phyloP scores from a whole-genome alignment of 2,888 invertebrate genomes.

The Meteorus colon region DNA sequence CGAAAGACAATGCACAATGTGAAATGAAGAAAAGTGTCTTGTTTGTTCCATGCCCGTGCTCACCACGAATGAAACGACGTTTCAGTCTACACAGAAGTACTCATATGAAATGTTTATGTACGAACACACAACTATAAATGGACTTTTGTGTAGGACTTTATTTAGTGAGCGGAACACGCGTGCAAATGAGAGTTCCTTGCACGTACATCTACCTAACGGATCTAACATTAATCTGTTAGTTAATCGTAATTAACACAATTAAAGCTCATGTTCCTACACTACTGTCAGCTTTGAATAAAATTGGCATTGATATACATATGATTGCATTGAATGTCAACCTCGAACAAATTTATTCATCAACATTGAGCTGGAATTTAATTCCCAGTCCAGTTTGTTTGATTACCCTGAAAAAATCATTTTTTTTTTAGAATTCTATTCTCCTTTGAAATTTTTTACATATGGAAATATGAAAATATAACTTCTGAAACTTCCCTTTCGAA shows the following conservation, averaged over 20 bases:
- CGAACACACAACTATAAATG: background rate
- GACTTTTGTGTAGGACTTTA: background rate
- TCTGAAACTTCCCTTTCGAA: too few relatives aligned
- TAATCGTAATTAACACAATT: background rate
- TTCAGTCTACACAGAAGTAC: background rate
- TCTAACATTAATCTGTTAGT: background rate
- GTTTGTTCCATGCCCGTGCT: background rate
- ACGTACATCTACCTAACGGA: conserved; percentile 1
- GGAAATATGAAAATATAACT: too few relatives aligned
- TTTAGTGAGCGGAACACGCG: conserved; percentile 4
- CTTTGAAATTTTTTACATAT: too few relatives aligned
- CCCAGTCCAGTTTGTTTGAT: too few relatives aligned
- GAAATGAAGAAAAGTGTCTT: conserved; percentile 3
- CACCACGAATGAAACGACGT: background rate
- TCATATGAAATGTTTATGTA: background rate
- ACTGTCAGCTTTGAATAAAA: background rate
- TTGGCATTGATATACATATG: background rate
- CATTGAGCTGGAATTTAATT: background rate
- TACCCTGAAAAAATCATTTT: too few relatives aligned
- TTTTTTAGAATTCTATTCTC: too few relatives aligned
- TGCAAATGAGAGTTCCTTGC: background rate
- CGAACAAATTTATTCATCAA: background rate
- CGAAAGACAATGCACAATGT: background rate
- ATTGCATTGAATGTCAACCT: background rate
- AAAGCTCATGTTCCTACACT: background rate